Base-by-base conservation (phyloP, 1,140 invertebrate genomes). In the Palaemon carinicauda region DNA sequence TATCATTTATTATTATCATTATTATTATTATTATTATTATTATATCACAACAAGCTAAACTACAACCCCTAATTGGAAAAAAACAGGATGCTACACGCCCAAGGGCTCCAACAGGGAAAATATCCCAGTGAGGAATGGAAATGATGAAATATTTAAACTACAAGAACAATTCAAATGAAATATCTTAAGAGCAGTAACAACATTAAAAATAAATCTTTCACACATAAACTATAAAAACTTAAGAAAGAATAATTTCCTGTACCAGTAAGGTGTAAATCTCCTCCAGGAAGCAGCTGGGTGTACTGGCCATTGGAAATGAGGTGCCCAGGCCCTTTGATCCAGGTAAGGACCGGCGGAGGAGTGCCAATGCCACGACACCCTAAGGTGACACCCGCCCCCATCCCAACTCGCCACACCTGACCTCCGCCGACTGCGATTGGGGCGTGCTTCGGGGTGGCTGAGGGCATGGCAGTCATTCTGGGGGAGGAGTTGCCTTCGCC, bases 301-400 rank as follows among this genome's bases (percentile, higher is more conserved):
- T 51, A 71, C 17, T 74, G 86, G 33, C 83, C 71, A 21, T 78
- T 78, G 77, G 24, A 56, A 60, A n/a, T 56, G 51, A 81, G 27
- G n/a, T 52, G 33, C 19, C 60, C 15, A 12, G 82, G 65, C 15
- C 90, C 90, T 65, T 91, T 91, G 54, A 90, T 92, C 92, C 92
- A 93, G 31, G 90, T 90, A 15, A 92, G 90, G 31, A 89, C 89
- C 19, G 92, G 92, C 31, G 85, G 56, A 52, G 92, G 92, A 56
- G 91, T 92, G 7, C 92, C 92, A 69, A 91, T 90, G 29, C 91
- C 91, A 12, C 90, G 87, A 52, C 90, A 93, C 56, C 89, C 88
- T 3, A 90, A 75, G 10, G 80, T 87, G 7, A 89, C 80, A n/a
- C 83, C 88, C 14, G 83, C 80, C 17, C 84, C 84, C 15, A 41